Evolutionary conservation across 1,140 invertebrate species (phyloP).

Genomic region (Brachionus sp.): DNA sequence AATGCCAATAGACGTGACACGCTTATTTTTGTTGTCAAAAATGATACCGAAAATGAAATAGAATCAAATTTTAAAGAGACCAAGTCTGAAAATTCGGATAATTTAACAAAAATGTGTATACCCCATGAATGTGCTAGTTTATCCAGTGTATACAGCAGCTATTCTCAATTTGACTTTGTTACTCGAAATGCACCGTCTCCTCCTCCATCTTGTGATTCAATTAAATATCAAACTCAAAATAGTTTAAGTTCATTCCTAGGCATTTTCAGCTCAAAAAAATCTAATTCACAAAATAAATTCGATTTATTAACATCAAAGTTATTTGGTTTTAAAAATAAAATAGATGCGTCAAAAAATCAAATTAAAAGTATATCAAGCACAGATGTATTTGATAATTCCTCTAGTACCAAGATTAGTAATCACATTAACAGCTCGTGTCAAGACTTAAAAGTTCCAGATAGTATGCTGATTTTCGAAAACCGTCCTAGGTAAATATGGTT

Average conservation of each 20-base stretch:
- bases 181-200: background rate
- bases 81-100: background rate
- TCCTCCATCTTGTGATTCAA: background rate
- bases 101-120: background rate
- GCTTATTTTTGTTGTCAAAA: background rate
- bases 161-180: conserved; percentile 35
- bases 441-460: conserved; percentile 38
- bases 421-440: background rate
- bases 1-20: conserved; percentile 8
- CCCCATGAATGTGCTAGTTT: conserved; percentile 5
- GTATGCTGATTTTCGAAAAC: conserved; percentile 38
- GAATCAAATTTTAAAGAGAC: background rate
- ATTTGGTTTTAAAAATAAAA: conserved; percentile 12
- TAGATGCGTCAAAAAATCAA: background rate
- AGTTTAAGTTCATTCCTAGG: conserved; percentile 16
- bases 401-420: background rate
- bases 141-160: background rate
- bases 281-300: background rate
- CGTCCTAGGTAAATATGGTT: conserved; percentile 21
- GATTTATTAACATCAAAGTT: conserved; percentile 20
- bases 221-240: background rate
- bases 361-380: background rate
- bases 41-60: background rate
- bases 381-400: background rate
- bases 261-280: conserved; percentile 25